Base-by-base conservation (phyloP, 2,888 invertebrate species). In the Drosophila kanekoi region DNA sequence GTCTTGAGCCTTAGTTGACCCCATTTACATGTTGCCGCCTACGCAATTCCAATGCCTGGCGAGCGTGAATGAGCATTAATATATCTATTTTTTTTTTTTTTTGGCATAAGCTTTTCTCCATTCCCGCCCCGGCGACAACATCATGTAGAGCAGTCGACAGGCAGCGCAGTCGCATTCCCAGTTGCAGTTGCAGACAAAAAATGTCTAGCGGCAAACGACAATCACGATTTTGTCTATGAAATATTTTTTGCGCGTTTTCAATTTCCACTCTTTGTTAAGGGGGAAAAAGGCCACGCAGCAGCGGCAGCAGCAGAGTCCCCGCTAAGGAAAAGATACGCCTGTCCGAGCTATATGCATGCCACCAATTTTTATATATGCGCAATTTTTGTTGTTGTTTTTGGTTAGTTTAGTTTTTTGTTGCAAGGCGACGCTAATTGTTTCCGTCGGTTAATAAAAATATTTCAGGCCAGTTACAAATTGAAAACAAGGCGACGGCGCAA, bases 371-470 rank as follows among this genome's bases (percentile, higher is more conserved):
- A 52, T 59, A 59, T 52, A 53, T 68, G 23, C 52, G 58, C 61
- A 48, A 33, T 51, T 58, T 66, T 61, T 20, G 20, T 23, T 23
- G 23, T 23, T 44, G 14, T 44, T 38, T 14, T 14, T 64, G 41
- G 45, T 33, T 43, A 20, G 45, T 62, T 18, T 33, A 47, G 14
- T 40, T 45, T 57, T 28, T 47, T 53, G 47, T 67, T 41, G 86
- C 68, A 58, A 74, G 85, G 88, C 85, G 82, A 81, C 87, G 82
- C 87, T 90, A 89, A 89, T 90, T 89, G 90, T 88, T 89, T 90
- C 90, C 89, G 90, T 90, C 90, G 87, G 89, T 83, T 90, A 83
- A 87, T 89, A 89, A 88, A 85, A 85, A 85, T 89, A 89, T 89
- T 89, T 87, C 70, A 86, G 77, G 73, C 81, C 87, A 88, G 86